These are phyloP conservation scores for Xestoiulus laeticollis DNA, from an alignment of 2,888 invertebrate species.

Conservation along the genomic window DNA sequence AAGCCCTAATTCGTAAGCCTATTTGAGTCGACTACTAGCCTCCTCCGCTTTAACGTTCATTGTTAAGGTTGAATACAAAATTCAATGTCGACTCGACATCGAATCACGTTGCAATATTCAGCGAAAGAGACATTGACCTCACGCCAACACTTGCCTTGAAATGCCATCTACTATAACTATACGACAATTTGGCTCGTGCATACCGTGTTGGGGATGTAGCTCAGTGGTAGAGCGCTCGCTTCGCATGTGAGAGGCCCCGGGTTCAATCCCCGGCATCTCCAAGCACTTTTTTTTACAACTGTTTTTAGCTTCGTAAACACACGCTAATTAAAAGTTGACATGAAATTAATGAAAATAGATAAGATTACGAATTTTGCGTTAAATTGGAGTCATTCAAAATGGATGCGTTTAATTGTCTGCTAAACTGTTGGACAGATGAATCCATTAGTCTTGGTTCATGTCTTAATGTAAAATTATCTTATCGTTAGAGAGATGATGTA, in stretches of 20 bases:
- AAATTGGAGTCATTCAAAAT: too few species aligned
- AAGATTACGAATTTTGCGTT: too few species aligned
- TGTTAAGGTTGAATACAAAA: background rate
- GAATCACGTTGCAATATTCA: background rate
- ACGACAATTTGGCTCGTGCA: background rate
- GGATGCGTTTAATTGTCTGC: too few species aligned
- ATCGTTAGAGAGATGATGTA: too few species aligned
- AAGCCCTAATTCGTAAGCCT: background rate
- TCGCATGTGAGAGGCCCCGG: slow-evolving; percentile 54
- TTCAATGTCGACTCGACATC: background rate
- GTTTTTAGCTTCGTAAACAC: background rate
- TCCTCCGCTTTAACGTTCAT: background rate
- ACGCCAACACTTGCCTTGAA: background rate
- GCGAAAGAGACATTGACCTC: background rate
- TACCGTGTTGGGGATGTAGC: slow-evolving; percentile 6
- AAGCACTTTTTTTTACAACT: background rate
- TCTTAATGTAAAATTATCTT: too few species aligned
- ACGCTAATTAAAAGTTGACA: background rate
- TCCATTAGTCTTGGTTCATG: too few species aligned
- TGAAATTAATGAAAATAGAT: too few species aligned
- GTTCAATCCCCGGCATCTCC: slow-evolving; percentile 45
- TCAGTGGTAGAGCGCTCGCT: slow-evolving; percentile 53
- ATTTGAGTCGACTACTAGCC: background rate
- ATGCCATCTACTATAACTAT: background rate
- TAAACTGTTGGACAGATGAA: too few species aligned